Conservation (phyloP, 2,797 vertebrate species). For the Galaxias olidus region DNA sequence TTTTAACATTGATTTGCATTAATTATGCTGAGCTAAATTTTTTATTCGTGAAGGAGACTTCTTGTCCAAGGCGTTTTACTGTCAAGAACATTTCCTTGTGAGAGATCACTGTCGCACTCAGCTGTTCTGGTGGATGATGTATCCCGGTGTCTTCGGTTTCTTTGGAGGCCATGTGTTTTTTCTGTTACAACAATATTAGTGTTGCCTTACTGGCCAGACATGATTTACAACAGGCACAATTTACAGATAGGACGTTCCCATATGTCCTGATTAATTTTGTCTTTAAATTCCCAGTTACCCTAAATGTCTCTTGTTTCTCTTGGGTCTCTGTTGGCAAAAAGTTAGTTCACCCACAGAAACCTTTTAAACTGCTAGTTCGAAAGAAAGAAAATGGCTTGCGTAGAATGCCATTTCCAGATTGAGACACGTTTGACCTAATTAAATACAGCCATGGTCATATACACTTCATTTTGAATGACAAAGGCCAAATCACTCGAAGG, state of each 20-base stretch:
- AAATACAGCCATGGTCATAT: constrained; percentile 57
- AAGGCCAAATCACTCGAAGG: constrained; percentile 54
- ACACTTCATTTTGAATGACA: constrained; percentile 25
- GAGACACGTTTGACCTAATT: constrained; percentile 58
- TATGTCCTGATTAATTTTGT: no score
- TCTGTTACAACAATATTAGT: constrained; percentile 56
- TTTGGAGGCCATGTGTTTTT: constrained; percentile 56
- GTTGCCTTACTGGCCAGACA: constrained; percentile 20
- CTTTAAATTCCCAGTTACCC: no score
- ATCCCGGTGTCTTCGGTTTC: constrained; percentile 43
- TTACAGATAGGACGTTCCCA: no score
- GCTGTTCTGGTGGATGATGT: constrained; percentile 61
- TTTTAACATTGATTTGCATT: no score
- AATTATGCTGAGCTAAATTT: no score
- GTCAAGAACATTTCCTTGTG: constrained; percentile 29
- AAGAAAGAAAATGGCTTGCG: neutral
- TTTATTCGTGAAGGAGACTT: constrained; percentile 1
- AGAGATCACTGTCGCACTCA: constrained; percentile 59
- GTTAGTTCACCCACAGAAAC: no score
- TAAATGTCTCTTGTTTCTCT: no score
- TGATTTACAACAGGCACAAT: no score
- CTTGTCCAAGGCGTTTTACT: constrained; percentile 15
- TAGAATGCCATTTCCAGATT: constrained; percentile 19
- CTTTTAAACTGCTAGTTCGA: no score
- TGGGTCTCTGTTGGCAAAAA: no score